Evolutionary conservation across 2,797 vertebrate genomes (phyloP).

Genomic region (Anas bernieri): DNA sequence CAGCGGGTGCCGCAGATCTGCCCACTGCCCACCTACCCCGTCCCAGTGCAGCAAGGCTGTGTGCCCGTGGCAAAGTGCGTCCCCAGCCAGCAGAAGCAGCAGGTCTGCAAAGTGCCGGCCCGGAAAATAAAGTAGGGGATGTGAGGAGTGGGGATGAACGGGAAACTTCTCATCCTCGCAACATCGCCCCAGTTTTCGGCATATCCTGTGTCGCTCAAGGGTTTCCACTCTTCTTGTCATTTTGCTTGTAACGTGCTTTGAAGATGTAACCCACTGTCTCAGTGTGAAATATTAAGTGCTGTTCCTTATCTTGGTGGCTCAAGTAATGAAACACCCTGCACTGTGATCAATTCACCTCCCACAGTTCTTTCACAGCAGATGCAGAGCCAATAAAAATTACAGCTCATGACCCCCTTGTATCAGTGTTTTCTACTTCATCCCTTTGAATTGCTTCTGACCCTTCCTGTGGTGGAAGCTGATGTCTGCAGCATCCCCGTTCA

Average conservation of each 20-base stretch:
- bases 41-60: not conserved
- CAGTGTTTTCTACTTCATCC: not conserved
- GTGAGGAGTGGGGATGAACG: rapidly evolving
- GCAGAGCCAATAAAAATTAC: slow-evolving; percentile 43
- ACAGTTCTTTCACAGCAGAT: not conserved
- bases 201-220: rapidly evolving
- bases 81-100: slow-evolving; percentile 11
- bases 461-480: not conserved
- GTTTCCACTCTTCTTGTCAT: not conserved
- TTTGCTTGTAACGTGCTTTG: not conserved
- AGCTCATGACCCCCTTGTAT: not conserved
- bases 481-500: rapidly evolving
- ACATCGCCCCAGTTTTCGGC: rapidly evolving
- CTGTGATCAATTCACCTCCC: not conserved
- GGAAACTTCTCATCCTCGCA: rapidly evolving
- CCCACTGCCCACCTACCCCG: not conserved
- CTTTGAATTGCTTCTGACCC: not conserved
- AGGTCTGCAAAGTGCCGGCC: slow-evolving; percentile 32
- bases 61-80: not conserved
- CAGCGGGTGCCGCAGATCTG: not conserved
- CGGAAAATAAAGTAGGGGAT: not conserved
- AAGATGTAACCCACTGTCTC: not conserved
- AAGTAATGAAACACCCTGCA: not conserved
- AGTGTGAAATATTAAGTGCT: not conserved
- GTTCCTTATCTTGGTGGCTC: not conserved